Conservation (phyloP, 1,140 invertebrate genomes). For the Amyelois transitella region DNA sequence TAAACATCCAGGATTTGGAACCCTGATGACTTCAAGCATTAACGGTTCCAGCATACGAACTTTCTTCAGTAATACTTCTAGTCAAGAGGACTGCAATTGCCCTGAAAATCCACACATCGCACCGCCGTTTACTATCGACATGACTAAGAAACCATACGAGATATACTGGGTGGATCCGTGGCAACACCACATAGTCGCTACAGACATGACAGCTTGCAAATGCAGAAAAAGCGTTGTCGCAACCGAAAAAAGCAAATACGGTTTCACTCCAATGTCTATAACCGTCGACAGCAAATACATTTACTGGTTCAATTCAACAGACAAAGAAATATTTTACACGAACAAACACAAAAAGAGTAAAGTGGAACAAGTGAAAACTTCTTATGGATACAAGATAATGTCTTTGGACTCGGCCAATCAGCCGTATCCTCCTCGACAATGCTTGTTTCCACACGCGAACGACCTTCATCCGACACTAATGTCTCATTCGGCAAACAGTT, state of each 20-base stretch:
- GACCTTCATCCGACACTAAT: conserved; percentile 66
- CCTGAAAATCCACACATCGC: conserved; percentile 76
- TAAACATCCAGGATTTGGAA: conserved; percentile 70
- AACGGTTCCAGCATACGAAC: conserved; percentile 74
- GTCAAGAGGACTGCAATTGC: conserved; percentile 73
- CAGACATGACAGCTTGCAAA: conserved; percentile 81
- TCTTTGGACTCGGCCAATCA: conserved; percentile 84
- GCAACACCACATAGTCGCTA: conserved; percentile 76
- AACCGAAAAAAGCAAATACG: conserved; percentile 59
- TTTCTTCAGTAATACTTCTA: conserved; percentile 75
- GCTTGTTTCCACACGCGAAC: conserved; percentile 78
- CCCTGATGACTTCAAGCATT: conserved; percentile 78
- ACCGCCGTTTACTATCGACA: conserved; percentile 79
- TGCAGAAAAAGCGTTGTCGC: conserved; percentile 78
- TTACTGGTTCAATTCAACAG: conserved; percentile 80
- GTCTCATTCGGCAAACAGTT: conserved; percentile 76
- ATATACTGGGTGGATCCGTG: conserved; percentile 80
- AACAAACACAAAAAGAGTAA: conserved; percentile 70
- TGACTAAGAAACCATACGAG: conserved; percentile 74
- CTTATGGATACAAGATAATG: conserved; percentile 76
- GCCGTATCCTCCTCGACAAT: conserved; percentile 82
- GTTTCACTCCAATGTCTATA: conserved; percentile 76
- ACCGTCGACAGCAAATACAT: conserved; percentile 80
- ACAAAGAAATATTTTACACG: conserved; percentile 78
- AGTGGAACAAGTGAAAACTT: conserved; percentile 52